phyloP scores from a whole-genome alignment of 2,888 invertebrate species.

The Quadroppia sp. region DNA sequence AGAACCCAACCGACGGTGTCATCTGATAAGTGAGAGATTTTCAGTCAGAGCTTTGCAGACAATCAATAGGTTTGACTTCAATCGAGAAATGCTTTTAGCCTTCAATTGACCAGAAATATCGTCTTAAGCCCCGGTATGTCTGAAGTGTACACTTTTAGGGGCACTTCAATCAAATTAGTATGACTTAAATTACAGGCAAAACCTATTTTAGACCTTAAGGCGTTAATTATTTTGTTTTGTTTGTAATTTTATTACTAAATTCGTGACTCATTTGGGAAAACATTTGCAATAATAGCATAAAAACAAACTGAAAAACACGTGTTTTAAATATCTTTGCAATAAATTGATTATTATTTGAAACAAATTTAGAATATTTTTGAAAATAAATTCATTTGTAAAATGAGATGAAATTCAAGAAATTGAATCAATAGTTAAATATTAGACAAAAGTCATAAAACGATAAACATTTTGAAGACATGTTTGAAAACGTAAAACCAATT shows the following conservation, averaged over 20 bases:
- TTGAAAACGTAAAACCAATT: background rate
- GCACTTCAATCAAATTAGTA: background rate
- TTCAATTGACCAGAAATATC: conserved; percentile 25
- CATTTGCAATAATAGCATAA: background rate
- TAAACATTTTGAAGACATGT: background rate
- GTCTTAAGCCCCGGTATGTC: background rate
- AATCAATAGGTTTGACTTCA: conserved; percentile 9
- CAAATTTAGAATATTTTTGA: background rate
- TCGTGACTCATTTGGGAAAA: background rate
- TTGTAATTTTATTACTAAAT: background rate
- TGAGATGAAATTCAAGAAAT: too few relatives aligned
- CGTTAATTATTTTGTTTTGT: conserved; percentile 7
- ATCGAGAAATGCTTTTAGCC: conserved; percentile 1
- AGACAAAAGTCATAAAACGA: too few relatives aligned
- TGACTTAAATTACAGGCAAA: background rate
- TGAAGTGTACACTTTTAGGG: background rate
- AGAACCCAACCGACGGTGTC: conserved; percentile 3
- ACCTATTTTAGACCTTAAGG: background rate
- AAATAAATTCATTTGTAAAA: too few relatives aligned
- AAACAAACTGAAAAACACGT: too few relatives aligned
- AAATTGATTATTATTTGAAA: background rate
- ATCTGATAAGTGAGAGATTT: conserved; percentile 1
- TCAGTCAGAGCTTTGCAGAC: background rate
- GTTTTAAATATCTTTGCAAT: background rate
- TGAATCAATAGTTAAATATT: too few relatives aligned